Base-by-base conservation (phyloP, 2,113 vertebrate genomes). In the Tympanuchus pallidicinctus region DNA sequence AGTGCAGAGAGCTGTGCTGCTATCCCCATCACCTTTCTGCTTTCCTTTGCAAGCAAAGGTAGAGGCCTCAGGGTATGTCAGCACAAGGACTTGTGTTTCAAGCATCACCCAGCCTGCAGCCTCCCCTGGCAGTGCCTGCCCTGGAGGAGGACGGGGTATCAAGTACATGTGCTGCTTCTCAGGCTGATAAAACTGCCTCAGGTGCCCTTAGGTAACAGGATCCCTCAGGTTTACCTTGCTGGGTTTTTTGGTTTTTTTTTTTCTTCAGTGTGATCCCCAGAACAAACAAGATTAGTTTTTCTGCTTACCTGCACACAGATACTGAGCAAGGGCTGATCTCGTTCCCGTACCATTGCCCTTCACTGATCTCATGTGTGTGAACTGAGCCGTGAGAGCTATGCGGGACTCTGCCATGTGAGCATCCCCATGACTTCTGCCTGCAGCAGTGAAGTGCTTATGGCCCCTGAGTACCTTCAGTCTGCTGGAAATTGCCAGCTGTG, bases 221-320 rank as follows among this genome's bases (percentile, higher is more conserved):
- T 54, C 30, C 48, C n/a, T 52, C 61, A 66, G 61, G 17, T n/a
- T 52, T 14, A 18, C 30, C 25, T 14, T 79, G 30, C 30, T 32
- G 10, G 24, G 4, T 13, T 40, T 12, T 40, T 48, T 17, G 36
- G 10, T 5, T 43, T 43, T 17, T 24, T 48, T 48, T 12, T 24
- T 48, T 61, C 64, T 48, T 18, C 40, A 61, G 36, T 38, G 47
- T 24, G 75, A 24, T 38, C 59, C 64, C 60, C 28, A 22, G 57
- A 38, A 17, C 57, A 50, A 42, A 36, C 14, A 8, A 22, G 15
- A 20, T 25, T 10, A 27, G 13, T 24, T 28, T 28, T 78, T 16
- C 87, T 0, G 0, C 60, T 60, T 30, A 2, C 64, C 21, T 50
- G 0, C 0, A 0, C 14, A 8, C 18, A 19, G 20, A 22, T 28